phyloP scores from a whole-genome alignment of 2,888 invertebrate genomes.

The Metellina segmentata region DNA sequence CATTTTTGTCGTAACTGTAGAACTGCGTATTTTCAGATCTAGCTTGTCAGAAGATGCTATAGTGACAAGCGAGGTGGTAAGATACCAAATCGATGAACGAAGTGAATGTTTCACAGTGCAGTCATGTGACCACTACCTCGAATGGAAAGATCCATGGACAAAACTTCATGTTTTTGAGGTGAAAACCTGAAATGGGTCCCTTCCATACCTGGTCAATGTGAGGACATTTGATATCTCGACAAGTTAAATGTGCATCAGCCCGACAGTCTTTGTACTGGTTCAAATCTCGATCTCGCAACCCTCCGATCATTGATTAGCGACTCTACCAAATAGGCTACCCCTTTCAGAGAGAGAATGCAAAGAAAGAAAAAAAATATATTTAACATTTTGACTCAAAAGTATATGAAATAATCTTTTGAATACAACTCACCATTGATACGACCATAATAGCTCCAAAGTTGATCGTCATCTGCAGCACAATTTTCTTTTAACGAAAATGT shows the following conservation, averaged over 20 bases:
- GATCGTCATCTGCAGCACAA: background rate
- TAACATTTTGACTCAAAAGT: background rate
- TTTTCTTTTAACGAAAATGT: background rate
- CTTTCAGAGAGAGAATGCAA: background rate
- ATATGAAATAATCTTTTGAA: background rate
- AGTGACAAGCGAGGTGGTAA: no score
- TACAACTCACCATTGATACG: background rate
- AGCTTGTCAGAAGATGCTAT: no score
- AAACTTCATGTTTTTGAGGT: no score
- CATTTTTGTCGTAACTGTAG: no score
- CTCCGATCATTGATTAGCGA: background rate
- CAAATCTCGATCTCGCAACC: background rate
- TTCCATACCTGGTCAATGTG: no score
- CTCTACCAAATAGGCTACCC: background rate
- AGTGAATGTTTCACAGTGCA: no score
- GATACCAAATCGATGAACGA: no score
- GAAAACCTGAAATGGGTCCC: no score
- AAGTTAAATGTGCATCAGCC: background rate
- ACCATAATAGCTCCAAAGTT: background rate
- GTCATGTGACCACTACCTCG: no score
- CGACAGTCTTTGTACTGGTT: background rate
- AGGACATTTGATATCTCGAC: no score
- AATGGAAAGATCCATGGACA: no score
- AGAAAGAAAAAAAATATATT: background rate
- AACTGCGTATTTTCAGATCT: no score